Evolutionary conservation across 2,797 vertebrate species (phyloP).

Genomic region (Phrynocephalus guinanensis): DNA sequence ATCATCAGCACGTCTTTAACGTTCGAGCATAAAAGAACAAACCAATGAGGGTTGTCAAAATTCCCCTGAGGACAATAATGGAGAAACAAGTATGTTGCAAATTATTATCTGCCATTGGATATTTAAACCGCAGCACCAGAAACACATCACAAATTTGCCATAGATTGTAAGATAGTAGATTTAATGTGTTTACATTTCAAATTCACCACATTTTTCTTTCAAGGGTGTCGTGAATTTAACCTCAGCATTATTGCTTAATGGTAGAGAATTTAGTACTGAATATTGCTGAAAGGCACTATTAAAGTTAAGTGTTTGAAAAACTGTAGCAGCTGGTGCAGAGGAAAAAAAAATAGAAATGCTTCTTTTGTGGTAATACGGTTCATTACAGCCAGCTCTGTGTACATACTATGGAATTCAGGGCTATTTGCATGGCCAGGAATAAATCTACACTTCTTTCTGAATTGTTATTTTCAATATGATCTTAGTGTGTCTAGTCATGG

Average conservation of each 20-base stretch:
- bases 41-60: conserved; percentile 68
- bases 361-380: background rate
- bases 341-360: background rate
- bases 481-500: background rate
- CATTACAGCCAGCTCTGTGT: background rate
- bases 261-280: conserved; percentile 44
- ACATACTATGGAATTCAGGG: background rate
- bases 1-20: conserved; percentile 63
- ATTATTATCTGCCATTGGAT: conserved; percentile 61
- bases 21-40: conserved; percentile 62
- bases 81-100: conserved; percentile 61
- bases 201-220: conserved; percentile 62
- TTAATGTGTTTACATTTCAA: conserved; percentile 72
- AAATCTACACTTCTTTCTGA: background rate
- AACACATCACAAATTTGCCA: conserved; percentile 46
- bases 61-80: conserved; percentile 59
- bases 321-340: background rate
- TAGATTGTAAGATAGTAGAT: conserved; percentile 70
- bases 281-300: background rate
- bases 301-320: conserved; percentile 25
- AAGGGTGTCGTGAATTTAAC: conserved; percentile 62
- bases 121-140: conserved; percentile 61
- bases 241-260: conserved; percentile 44
- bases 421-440: conserved; percentile 5
- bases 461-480: background rate